Percentiles rank a stretch among this genome's conserved stretches.
phyloP scores from a whole-genome alignment of 2,888 invertebrate genomes.

The Panorpa germanica region DNA sequence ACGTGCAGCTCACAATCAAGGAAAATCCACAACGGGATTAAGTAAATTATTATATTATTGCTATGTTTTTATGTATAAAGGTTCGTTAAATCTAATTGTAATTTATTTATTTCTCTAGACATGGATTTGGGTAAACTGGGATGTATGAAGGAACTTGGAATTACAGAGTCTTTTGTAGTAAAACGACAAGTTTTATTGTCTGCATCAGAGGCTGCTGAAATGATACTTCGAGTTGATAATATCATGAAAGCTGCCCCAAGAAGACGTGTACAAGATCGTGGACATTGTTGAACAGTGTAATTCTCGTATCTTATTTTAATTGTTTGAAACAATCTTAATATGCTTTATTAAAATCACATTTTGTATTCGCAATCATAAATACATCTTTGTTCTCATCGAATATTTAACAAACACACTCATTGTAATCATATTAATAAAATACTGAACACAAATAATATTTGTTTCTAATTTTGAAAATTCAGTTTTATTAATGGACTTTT shows the following conservation, averaged over 20 bases:
- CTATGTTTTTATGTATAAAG: not conserved
- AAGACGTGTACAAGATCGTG: conserved; percentile 69
- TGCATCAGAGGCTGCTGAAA: conserved; percentile 94
- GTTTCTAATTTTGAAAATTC: no score
- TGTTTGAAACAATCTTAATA: conserved; percentile 4
- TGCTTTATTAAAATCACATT: no score
- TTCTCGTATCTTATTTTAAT: conserved; percentile 8
- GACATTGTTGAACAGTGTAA: conserved; percentile 47
- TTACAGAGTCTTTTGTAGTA: conserved; percentile 94
- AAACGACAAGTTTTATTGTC: conserved; percentile 90
- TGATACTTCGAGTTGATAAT: conserved; percentile 96
- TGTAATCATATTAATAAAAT: no score
- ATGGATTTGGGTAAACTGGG: conserved; percentile 77
- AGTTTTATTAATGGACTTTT: no score
- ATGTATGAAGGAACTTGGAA: conserved; percentile 79
- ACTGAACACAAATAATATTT: no score
- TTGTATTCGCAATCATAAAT: no score
- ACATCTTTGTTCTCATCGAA: no score
- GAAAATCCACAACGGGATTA: conserved; percentile 56
- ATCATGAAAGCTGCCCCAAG: conserved; percentile 87
- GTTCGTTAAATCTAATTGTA: not conserved
- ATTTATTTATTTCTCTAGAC: conserved; percentile 33
- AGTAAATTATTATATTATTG: conserved; percentile 28
- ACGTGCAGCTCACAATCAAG: conserved; percentile 75
- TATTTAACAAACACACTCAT: no score